Evolutionary conservation across 1,140 invertebrate species (phyloP).

Genomic region (Drosophila parabipectinata): DNA sequence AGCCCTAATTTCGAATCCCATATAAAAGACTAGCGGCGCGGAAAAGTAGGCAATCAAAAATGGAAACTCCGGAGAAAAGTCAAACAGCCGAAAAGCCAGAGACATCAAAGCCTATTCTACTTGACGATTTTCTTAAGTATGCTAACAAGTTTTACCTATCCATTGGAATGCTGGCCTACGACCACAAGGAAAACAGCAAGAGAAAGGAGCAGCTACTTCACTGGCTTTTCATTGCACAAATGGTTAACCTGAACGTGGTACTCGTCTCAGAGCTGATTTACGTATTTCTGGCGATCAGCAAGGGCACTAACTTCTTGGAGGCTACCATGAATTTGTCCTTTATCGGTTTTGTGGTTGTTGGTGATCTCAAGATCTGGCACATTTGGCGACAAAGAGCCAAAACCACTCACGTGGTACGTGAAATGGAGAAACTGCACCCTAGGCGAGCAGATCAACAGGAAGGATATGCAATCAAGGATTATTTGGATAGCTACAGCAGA

Average conservation of each 20-base stretch:
- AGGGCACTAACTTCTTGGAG: slow-evolving; percentile 65
- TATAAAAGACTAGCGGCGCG: background rate
- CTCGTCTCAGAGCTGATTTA: slow-evolving; percentile 62
- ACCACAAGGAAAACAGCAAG: slow-evolving; percentile 12
- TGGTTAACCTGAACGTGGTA: slow-evolving; percentile 62
- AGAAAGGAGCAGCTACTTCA: slow-evolving; percentile 25
- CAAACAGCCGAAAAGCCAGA: background rate
- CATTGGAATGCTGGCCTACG: slow-evolving; percentile 68
- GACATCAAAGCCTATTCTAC: slow-evolving; percentile 2
- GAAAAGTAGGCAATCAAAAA: slow-evolving; percentile 12
- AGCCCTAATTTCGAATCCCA: background rate
- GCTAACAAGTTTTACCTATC: slow-evolving; percentile 62
- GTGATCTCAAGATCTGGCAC: slow-evolving; percentile 64
- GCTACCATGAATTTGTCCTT: slow-evolving; percentile 73
- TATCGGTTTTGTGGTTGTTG: slow-evolving; percentile 69
- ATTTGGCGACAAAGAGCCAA: slow-evolving; percentile 41
- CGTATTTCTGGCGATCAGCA: slow-evolving; percentile 58
- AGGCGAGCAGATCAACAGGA: slow-evolving; percentile 9
- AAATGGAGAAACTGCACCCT: slow-evolving; percentile 58
- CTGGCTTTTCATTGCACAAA: slow-evolving; percentile 38
- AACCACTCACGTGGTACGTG: slow-evolving; percentile 43
- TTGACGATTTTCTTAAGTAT: slow-evolving; percentile 46
- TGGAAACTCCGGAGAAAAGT: background rate
- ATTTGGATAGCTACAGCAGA: slow-evolving; percentile 36
- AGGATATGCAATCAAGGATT: slow-evolving; percentile 20